Evolutionary conservation across 2,113 vertebrate genomes (phyloP).

Genomic region (Bufo gargarizans): DNA sequence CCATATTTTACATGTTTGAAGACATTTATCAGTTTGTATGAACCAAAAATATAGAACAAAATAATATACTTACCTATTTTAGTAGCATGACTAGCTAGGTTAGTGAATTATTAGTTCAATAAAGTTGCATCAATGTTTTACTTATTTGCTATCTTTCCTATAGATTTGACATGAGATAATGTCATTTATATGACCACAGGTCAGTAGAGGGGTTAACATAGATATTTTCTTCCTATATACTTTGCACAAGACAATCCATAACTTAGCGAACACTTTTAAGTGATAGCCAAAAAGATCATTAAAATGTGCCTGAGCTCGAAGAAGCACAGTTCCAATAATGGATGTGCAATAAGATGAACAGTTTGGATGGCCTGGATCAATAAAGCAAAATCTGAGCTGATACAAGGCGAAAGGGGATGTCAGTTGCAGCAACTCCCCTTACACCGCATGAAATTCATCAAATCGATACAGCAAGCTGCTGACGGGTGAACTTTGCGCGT

Average conservation of each 20-base stretch:
- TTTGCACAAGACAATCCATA: background rate
- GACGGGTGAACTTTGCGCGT: constrained; percentile 31
- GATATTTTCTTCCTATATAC: background rate
- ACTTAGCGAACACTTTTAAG: constrained; percentile 7
- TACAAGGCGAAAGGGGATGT: constrained; percentile 40
- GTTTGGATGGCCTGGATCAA: constrained; percentile 47
- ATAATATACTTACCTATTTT: background rate
- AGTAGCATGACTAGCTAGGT: background rate
- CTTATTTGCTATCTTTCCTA: background rate
- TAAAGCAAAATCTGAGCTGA: constrained; percentile 48
- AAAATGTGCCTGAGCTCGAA: constrained; percentile 28
- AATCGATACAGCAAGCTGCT: constrained; percentile 29
- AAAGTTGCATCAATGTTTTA: background rate
- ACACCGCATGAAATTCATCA: constrained; percentile 18
- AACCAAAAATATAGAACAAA: too few species aligned
- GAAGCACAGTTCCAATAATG: constrained; percentile 39
- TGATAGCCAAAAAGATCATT: constrained; percentile 49
- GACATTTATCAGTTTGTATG: background rate
- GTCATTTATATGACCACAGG: background rate
- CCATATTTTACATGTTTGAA: background rate
- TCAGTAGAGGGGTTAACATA: constrained; percentile 23
- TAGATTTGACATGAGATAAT: background rate
- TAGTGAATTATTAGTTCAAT: background rate
- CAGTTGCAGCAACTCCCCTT: constrained; percentile 14
- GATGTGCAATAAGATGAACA: constrained; percentile 38